A percentile compares a stretch with the other conserved stretches of the same genome.
These are phyloP conservation scores for Cheilinus undulatus DNA, from an alignment of 2,113 vertebrate genomes.

Conservation along the genomic window DNA sequence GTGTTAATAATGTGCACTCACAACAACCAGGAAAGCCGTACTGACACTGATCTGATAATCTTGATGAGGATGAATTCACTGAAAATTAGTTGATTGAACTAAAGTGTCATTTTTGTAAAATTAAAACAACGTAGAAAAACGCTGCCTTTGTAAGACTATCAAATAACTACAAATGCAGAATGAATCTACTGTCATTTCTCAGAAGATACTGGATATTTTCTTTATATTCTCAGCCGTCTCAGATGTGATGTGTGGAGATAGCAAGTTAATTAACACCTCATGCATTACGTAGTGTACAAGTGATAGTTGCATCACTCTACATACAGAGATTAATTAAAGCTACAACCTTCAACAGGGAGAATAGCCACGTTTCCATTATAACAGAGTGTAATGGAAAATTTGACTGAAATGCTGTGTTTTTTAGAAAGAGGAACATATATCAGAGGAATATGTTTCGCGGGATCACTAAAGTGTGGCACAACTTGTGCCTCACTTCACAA, in stretches of 20 bases:
- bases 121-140: not conserved
- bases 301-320: no score
- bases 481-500: no score
- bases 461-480: no score
- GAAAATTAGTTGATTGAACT: not conserved
- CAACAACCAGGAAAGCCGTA: accelerated
- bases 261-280: not conserved
- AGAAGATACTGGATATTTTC: not conserved
- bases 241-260: not conserved
- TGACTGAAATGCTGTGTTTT: no score
- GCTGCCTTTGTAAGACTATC: not conserved
- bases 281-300: not conserved
- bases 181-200: not conserved
- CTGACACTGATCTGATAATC: not conserved
- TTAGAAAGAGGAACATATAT: no score
- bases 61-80: not conserved
- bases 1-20: not conserved
- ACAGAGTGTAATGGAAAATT: no score
- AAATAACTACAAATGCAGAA: not conserved
- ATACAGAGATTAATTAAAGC: no score
- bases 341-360: no score
- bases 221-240: no score
- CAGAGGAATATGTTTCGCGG: no score
- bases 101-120: not conserved
- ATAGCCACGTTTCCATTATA: no score